Percentiles rank a stretch among this genome's conserved stretches.
Conservation (phyloP, 1,140 invertebrate genomes). For the Lucilia sericata region DNA sequence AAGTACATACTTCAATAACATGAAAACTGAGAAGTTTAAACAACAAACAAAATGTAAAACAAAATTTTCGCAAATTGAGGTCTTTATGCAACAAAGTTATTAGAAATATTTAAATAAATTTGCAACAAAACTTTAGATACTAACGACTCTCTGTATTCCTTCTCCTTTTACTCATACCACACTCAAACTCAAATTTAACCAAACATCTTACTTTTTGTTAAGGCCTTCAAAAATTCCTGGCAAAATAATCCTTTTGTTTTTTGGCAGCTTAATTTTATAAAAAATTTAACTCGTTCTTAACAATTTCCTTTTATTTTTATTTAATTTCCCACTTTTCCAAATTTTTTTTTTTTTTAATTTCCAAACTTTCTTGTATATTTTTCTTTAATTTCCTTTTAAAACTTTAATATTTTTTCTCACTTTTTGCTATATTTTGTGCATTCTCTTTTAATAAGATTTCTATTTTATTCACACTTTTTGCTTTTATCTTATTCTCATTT, state of each 20-base stretch:
- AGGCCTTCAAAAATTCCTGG: background rate
- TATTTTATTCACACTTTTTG: conserved; percentile 11
- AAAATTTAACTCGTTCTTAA: background rate
- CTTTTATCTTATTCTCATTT: background rate
- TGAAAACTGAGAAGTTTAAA: background rate
- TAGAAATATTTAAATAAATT: too few relatives aligned
- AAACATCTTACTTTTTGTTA: background rate
- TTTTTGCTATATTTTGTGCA: background rate
- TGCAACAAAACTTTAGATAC: too few relatives aligned
- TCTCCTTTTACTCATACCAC: too few relatives aligned
- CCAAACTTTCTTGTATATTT: background rate
- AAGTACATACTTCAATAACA: background rate
- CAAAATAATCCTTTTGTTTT: background rate
- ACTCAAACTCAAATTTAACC: background rate
- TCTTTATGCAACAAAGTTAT: too few relatives aligned
- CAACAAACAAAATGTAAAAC: too few relatives aligned
- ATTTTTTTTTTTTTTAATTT: background rate
- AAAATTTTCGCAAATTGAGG: too few relatives aligned
- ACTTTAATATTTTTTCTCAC: background rate
- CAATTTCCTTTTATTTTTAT: background rate
- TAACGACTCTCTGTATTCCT: too few relatives aligned
- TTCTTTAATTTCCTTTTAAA: background rate
- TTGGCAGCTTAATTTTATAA: background rate
- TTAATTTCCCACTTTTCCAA: background rate
- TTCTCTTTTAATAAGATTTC: background rate